Percentiles rank a stretch among this genome's conserved stretches.
These are phyloP conservation scores for Petromus typicus DNA, from an alignment of 2,113 vertebrate genomes.

Conservation along the genomic window DNA sequence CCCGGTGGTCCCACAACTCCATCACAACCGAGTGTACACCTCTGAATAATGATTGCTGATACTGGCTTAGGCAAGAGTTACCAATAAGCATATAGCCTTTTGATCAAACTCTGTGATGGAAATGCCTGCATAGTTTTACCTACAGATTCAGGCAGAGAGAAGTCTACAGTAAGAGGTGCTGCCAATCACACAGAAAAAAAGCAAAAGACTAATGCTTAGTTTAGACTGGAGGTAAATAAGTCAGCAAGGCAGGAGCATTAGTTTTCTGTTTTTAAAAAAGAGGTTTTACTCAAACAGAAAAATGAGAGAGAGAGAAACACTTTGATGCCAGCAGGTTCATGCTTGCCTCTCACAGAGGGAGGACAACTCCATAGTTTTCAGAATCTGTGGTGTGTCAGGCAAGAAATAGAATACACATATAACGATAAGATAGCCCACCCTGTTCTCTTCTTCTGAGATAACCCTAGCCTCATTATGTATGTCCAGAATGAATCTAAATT, in stretches of 20 bases:
- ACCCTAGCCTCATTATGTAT: constrained; percentile 60
- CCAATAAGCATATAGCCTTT: not conserved
- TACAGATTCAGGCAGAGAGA: constrained; percentile 6
- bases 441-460: constrained; percentile 48
- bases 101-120: constrained; percentile 3
- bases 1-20: not conserved
- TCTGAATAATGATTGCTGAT: not conserved
- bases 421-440: constrained; percentile 2
- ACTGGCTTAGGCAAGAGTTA: not conserved
- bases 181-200: not conserved
- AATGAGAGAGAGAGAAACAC: not conserved
- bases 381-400: not conserved
- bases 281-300: constrained; percentile 28
- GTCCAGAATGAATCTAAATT: constrained; percentile 57
- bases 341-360: not conserved
- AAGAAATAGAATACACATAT: constrained; percentile 3
- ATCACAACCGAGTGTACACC: not conserved
- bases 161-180: not conserved
- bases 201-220: not conserved
- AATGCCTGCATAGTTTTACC: not conserved
- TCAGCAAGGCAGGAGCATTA: constrained; percentile 30
- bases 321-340: not conserved
- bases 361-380: not conserved
- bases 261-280: constrained; percentile 43
- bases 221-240: not conserved